A percentile compares a stretch with the other conserved stretches of the same genome.
Conservation (phyloP, 2,888 invertebrate species). For the Nomada ruficornis region DNA sequence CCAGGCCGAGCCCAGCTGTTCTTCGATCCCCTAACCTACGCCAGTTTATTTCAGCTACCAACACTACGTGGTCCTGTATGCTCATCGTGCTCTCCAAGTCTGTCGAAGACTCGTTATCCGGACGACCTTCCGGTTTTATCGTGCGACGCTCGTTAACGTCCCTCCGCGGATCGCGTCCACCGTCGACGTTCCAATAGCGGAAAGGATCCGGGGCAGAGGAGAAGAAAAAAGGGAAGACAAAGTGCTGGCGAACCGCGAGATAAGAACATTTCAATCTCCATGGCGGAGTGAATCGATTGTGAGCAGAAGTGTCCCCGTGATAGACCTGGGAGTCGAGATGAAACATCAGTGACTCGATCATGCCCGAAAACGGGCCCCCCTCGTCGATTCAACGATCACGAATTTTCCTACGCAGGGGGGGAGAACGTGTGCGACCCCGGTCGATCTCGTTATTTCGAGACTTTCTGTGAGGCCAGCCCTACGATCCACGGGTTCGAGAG, state of each 20-base stretch:
- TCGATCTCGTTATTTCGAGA: slow-evolving; percentile 11
- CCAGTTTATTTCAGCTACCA: slow-evolving; percentile 74
- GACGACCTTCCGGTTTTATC: slow-evolving; percentile 38
- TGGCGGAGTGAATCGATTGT: slow-evolving; percentile 44
- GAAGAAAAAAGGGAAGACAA: not conserved
- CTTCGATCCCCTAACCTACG: slow-evolving; percentile 75
- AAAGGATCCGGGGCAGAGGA: not conserved
- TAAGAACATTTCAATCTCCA: not conserved
- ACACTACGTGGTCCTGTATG: slow-evolving; percentile 51
- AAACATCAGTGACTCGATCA: slow-evolving; percentile 2
- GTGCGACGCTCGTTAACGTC: not conserved
- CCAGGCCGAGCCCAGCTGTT: slow-evolving; percentile 80
- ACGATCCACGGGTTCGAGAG: not conserved
- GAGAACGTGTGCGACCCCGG: not conserved
- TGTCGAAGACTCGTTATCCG: slow-evolving; percentile 36
- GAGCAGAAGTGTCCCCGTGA: not conserved
- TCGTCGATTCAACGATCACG: not conserved
- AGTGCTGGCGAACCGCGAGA: not conserved
- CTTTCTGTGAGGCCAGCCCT: not conserved
- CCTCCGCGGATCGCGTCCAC: not conserved
- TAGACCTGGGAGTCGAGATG: not conserved
- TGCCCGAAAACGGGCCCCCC: not conserved
- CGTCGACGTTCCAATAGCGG: too few species aligned
- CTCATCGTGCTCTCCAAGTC: slow-evolving; percentile 9
- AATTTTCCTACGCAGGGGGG: not conserved